Evolutionary conservation across 2,888 invertebrate species (phyloP), one percentile per base, ranked within the genome.

Genomic region (Cloeon dipterum): DNA sequence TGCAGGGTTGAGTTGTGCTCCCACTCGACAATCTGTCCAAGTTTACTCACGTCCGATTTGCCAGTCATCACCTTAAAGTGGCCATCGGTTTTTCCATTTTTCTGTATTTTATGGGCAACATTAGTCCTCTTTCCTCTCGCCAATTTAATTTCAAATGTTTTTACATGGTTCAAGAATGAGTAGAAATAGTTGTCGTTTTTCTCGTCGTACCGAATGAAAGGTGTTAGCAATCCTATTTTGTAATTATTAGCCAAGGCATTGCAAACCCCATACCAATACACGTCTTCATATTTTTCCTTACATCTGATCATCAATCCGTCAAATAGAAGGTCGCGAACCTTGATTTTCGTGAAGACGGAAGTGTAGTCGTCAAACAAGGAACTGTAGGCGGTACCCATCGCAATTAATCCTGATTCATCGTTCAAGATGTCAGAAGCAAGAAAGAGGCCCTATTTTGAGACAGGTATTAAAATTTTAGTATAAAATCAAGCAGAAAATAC

Each of bases 41-140:
- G 52, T 36, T 59, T 51, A 21, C 47, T 47, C 1, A 58, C 49
- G 43, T 68, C 21, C 44, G 70, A 67, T 1, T 68, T 63, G 0
- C 88, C 89, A 8, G 88, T 68, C 37, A 63, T 65, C 0, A 85
- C 83, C 20, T 74, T 74, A 41, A 79, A 65, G 4, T 65, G 59
- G 32, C 67, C 63, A 25, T 73, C 68, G 42, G 70, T 55, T 0
- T 77, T 73, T 18, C 61, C 70, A 51, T 88, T 88, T 58, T 70
- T 70, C 85, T 85, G 48, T 2, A 52, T 47, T 3, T n/a, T 11
- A 14, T 13, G 25, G 18, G 13, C 20, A n/a, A 8, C n/a, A n/a
- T n/a, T n/a, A n/a, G n/a, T n/a, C n/a, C n/a, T n/a, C n/a, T n/a
- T n/a, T n/a, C n/a, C n/a, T n/a, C n/a, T n/a, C n/a, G n/a, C n/a